Conservation (phyloP, 2,113 vertebrate species). For the Elachura formosa region DNA sequence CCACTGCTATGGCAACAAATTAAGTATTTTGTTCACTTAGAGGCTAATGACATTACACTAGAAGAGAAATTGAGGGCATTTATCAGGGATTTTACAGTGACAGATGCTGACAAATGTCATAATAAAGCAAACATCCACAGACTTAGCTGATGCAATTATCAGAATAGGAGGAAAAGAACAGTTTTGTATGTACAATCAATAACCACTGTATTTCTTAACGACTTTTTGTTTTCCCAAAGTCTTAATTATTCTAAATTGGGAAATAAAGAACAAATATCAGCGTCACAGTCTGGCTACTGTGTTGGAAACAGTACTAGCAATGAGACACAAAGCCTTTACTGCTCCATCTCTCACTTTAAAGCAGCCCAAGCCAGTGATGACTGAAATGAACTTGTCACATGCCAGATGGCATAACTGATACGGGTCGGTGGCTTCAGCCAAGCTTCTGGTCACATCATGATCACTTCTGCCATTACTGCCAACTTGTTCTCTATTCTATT, state of each 20-base stretch:
- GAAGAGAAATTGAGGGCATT: slow-evolving; percentile 3
- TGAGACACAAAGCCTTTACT: neutral
- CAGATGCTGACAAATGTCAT: slow-evolving; percentile 6
- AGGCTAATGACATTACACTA: slow-evolving; percentile 30
- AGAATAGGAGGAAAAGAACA: neutral
- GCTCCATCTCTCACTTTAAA: neutral
- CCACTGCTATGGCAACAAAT: slow-evolving; percentile 46
- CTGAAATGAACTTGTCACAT: slow-evolving; percentile 12
- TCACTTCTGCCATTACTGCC: neutral
- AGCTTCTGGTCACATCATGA: neutral
- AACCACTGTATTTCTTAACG: neutral
- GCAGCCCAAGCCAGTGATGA: neutral
- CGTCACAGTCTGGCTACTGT: neutral
- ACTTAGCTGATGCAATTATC: neutral
- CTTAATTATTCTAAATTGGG: neutral
- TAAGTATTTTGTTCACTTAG: slow-evolving; percentile 17
- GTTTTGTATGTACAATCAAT: neutral
- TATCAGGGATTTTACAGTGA: neutral
- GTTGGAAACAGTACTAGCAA: neutral
- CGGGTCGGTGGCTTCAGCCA: neutral
- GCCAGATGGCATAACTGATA: neutral
- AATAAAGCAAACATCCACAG: neutral
- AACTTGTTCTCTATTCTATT: neutral
- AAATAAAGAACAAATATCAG: neutral
- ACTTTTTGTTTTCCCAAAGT: neutral